Conservation (phyloP, 2,113 vertebrate genomes). For the Scatophagus argus region DNA sequence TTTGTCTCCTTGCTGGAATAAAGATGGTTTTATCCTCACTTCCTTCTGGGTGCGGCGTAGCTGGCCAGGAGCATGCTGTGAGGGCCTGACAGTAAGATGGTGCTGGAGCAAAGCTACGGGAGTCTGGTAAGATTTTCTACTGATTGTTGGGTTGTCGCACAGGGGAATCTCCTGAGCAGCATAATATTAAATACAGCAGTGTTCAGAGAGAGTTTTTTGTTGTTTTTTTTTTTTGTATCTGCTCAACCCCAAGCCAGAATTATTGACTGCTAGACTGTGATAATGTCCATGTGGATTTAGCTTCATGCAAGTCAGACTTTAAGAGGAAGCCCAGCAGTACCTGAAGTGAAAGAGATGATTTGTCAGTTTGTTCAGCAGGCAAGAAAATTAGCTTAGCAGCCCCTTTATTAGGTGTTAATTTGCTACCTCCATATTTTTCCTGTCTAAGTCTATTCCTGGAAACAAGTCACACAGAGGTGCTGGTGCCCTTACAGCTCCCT, state of each 20-base stretch:
- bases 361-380: conserved; percentile 7
- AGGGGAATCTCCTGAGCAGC: conserved; percentile 36
- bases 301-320: conserved; percentile 19
- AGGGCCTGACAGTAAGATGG: conserved; percentile 58
- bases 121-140: conserved; percentile 58
- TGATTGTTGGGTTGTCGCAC: conserved; percentile 51
- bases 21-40: conserved; percentile 34
- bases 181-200: conserved; percentile 44
- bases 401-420: conserved; percentile 38
- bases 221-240: conserved; percentile 27
- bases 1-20: conserved; percentile 38
- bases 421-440: conserved; percentile 28
- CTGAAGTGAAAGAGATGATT: conserved; percentile 19
- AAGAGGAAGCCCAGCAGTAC: conserved; percentile 5
- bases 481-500: background rate
- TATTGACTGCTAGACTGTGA: conserved; percentile 36
- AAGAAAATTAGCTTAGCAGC: background rate
- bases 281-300: conserved; percentile 21
- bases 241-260: conserved; percentile 41
- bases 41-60: conserved; percentile 45
- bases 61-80: conserved; percentile 55
- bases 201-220: conserved; percentile 28
- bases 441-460: conserved; percentile 28
- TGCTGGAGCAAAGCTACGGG: conserved; percentile 53
- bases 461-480: conserved; percentile 17